Evolutionary conservation across 2,113 vertebrate species (phyloP).

Genomic region (Platanista minor): DNA sequence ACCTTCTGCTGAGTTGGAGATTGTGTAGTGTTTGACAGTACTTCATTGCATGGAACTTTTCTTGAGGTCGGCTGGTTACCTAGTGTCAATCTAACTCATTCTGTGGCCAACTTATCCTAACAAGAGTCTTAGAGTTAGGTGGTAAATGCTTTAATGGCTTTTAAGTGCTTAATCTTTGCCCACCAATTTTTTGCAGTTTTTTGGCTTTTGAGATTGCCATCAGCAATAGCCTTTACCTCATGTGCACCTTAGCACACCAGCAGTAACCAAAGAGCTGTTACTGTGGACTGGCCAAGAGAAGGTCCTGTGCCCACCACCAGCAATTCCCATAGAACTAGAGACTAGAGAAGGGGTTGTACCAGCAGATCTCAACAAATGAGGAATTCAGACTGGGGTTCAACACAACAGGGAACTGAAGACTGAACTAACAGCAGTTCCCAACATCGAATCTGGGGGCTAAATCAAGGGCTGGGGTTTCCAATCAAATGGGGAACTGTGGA

Average conservation of each 20-base stretch:
- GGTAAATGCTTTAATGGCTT: neutral
- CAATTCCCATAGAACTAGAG: neutral
- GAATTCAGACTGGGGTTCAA: neutral
- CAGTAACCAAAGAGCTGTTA: neutral
- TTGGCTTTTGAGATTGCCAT: neutral
- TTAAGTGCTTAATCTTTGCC: neutral
- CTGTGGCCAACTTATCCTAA: neutral
- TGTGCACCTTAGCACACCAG: neutral
- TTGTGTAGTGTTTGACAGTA: neutral
- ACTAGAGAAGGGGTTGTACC: neutral
- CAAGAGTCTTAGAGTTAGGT: neutral
- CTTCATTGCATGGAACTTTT: neutral
- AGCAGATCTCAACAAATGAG: neutral
- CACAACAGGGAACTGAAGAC: neutral
- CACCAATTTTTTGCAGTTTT: neutral
- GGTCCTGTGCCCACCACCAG: neutral
- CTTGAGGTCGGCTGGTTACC: neutral
- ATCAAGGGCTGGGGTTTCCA: neutral
- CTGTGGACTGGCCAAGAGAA: neutral
- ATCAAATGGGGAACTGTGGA: neutral
- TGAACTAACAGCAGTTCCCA: neutral
- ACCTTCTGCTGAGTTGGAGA: neutral
- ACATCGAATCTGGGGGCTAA: neutral
- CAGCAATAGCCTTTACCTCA: neutral
- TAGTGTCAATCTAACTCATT: neutral